These are phyloP conservation scores for Zaprionus tsacasi DNA, from an alignment of 1,140 invertebrate species.

Conservation along the genomic window DNA sequence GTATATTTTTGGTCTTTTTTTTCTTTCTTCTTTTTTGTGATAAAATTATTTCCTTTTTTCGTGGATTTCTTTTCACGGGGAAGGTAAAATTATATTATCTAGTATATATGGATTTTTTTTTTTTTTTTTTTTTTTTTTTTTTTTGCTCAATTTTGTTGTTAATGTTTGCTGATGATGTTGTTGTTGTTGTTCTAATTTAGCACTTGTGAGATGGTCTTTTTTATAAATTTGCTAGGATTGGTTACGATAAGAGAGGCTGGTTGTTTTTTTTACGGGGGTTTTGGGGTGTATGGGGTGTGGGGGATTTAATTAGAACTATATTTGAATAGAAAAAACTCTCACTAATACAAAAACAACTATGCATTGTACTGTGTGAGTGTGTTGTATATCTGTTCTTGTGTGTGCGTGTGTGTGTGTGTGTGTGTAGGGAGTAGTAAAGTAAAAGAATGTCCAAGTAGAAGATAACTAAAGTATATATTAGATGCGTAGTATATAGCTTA, in stretches of 20 bases:
- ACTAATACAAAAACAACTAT: constrained; percentile 53
- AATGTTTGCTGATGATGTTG: neutral
- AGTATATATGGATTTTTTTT: constrained; percentile 3
- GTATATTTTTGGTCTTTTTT: constrained; percentile 14
- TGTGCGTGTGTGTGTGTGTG: constrained; percentile 10
- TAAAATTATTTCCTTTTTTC: constrained; percentile 19
- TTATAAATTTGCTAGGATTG: constrained; percentile 58
- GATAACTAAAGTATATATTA: neutral
- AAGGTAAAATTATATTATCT: constrained; percentile 24
- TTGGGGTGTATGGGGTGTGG: constrained; percentile 1
- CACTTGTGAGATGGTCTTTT: constrained; percentile 84
- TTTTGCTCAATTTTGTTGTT: constrained; percentile 28
- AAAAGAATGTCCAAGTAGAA: constrained; percentile 20
- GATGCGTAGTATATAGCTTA: neutral
- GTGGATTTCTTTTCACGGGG: neutral
- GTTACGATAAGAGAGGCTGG: constrained; percentile 36
- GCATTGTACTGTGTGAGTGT: constrained; percentile 33
- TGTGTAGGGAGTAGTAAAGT: neutral
- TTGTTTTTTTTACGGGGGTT: constrained; percentile 25
- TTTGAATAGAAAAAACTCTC: constrained; percentile 38
- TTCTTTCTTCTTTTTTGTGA: constrained; percentile 32
- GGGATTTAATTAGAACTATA: constrained; percentile 34
- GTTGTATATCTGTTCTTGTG: constrained; percentile 2
- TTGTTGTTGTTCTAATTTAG: constrained; percentile 75
- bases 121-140: constrained; percentile 6